Base-by-base conservation (phyloP, 2,888 invertebrate genomes). In the Keiferia lycopersicella region DNA sequence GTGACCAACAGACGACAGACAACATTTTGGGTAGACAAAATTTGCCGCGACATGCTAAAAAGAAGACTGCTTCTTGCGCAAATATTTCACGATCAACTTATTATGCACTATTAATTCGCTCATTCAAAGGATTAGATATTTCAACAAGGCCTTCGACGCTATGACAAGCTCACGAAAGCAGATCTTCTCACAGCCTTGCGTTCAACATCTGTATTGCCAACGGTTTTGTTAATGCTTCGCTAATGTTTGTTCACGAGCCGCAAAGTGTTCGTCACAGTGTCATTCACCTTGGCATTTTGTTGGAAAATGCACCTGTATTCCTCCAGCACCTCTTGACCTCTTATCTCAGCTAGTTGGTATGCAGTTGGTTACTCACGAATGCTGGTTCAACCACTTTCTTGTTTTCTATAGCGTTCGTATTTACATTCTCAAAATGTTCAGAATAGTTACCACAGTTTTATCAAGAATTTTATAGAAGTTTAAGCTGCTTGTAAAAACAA, bases 281-380 rank as follows among this genome's bases (percentile, higher is more conserved):
- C 60, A 60, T 60, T 60, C 45, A 45, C 60, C 60, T 60, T 60
- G 59, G 30, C 58, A 59, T 59, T 59, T 59, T 18, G 6, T 6
- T 22, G 45, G 26, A 16, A 57, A 34, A 56, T 56, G 56, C 34
- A 56, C 16, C 30, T 56, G 56, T 56, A 8, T 26, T 30, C 20
- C 14, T 4, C 20, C 0, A 26, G 8, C 8, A 10, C 26, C n/a
- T 56, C 3, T 34, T 56, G 39, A 58, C 58, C 58, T 38, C 20
- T 57, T 18, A 34, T 34, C 34, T 38, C 57, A 38, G 16, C 14
- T 38, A 38, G 18, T 18, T 34, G 38, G 58, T 16, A 18, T 20
- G 39, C 56, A 56, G 10, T 51, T 18, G 7, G 7, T 16, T 48
- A 6, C 20, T n/a, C 20, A 51, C 2, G 18, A 51, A 12, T 22